A percentile compares a stretch with the other conserved stretches of the same genome.
Conservation (phyloP, 1,140 invertebrate genomes). For the Musca vetustissima region DNA sequence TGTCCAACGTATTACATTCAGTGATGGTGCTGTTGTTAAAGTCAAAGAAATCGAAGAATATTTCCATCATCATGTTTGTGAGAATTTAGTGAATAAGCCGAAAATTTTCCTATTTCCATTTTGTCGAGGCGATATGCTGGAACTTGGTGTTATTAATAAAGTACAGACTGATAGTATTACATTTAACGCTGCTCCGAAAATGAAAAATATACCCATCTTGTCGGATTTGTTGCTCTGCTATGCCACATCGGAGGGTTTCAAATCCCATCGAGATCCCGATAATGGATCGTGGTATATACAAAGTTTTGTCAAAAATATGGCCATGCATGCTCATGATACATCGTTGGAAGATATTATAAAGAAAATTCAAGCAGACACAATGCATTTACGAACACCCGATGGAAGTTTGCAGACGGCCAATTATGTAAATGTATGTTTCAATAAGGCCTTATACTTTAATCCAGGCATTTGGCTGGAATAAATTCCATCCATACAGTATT, state of each 20-base stretch:
- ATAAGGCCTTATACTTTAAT: slow-evolving; percentile 48
- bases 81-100: slow-evolving; percentile 65
- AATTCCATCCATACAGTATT: neutral
- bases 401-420: slow-evolving; percentile 38
- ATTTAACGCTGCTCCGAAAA: neutral
- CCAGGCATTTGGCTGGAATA: slow-evolving; percentile 35
- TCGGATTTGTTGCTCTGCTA: slow-evolving; percentile 69
- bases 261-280: slow-evolving; percentile 65
- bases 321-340: slow-evolving; percentile 65
- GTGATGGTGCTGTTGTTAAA: slow-evolving; percentile 56
- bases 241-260: slow-evolving; percentile 66
- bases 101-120: slow-evolving; percentile 80
- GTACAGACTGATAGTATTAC: slow-evolving; percentile 30
- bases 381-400: slow-evolving; percentile 9
- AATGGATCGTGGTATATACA: slow-evolving; percentile 78
- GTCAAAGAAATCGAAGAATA: slow-evolving; percentile 59
- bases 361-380: slow-evolving; percentile 58
- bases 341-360: slow-evolving; percentile 69
- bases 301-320: slow-evolving; percentile 72
- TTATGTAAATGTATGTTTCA: slow-evolving; percentile 41
- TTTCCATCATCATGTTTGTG: slow-evolving; percentile 66
- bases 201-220: slow-evolving; percentile 24
- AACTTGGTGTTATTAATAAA: slow-evolving; percentile 37
- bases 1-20: slow-evolving; percentile 50
- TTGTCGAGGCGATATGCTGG: slow-evolving; percentile 58